phyloP scores from a whole-genome alignment of 2,797 vertebrate species.

The Amazona finschi region DNA sequence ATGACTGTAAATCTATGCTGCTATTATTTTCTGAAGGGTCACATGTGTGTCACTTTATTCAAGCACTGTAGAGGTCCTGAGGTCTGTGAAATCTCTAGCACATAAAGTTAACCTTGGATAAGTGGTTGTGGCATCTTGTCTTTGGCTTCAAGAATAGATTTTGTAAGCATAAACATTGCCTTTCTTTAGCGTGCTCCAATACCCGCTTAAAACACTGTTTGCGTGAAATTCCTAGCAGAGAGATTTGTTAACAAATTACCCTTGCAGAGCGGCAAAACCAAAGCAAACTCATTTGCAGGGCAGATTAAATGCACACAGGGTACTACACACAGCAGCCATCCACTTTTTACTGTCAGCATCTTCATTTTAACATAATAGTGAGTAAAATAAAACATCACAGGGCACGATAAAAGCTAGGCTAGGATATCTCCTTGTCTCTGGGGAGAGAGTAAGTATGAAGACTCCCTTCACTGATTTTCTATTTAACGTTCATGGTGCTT shows the following conservation, averaged over 20 bases:
- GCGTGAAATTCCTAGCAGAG: background rate
- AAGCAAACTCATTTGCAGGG: background rate
- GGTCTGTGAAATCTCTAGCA: background rate
- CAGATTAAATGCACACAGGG: background rate
- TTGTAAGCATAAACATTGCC: background rate
- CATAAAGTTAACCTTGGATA: background rate
- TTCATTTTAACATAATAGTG: background rate
- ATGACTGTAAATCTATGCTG: background rate
- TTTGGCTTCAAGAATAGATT: background rate
- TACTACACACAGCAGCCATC: background rate
- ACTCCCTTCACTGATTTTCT: background rate
- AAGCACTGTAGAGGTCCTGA: background rate
- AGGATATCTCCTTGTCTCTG: background rate
- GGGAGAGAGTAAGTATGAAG: background rate
- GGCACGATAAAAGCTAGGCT: background rate
- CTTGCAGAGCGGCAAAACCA: background rate
- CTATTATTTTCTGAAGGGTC: background rate
- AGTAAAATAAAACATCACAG: background rate
- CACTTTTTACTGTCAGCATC: background rate
- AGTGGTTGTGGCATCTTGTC: background rate
- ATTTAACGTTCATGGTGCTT: background rate
- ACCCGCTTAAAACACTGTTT: background rate
- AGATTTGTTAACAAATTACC: background rate
- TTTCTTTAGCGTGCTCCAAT: background rate
- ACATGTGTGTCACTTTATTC: background rate